A percentile compares a stretch with the other conserved stretches of the same genome.
These are phyloP conservation scores for Napeogenes inachia DNA, from an alignment of 2,888 invertebrate genomes.

Conservation along the genomic window DNA sequence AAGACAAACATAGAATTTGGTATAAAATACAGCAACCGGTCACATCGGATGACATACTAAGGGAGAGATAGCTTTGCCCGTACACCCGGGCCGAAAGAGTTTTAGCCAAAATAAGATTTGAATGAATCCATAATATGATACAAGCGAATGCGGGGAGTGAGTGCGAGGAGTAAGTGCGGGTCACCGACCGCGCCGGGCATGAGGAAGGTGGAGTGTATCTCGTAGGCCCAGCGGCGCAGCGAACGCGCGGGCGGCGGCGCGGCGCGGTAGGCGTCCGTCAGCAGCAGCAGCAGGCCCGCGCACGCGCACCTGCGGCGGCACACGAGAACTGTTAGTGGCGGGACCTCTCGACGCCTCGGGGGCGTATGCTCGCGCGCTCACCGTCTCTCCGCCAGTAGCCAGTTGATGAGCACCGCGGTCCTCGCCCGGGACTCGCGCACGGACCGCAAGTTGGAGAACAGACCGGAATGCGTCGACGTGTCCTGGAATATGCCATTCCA, in stretches of 20 bases:
- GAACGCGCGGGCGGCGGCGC: slow-evolving; percentile 83
- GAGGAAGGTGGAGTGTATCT: slow-evolving; percentile 97
- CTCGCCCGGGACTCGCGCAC: slow-evolving; percentile 92
- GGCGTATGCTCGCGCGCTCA: slow-evolving; percentile 24
- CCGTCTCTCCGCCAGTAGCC: slow-evolving; percentile 67
- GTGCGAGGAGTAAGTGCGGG: background rate
- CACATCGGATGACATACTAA: too few relatives aligned
- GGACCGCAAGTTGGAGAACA: slow-evolving; percentile 86
- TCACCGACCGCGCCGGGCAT: slow-evolving; percentile 87
- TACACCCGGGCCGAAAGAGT: too few relatives aligned
- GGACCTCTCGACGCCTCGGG: too few relatives aligned
- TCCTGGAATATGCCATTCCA: slow-evolving; percentile 70
- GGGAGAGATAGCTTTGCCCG: too few relatives aligned
- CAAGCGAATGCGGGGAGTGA: too few relatives aligned
- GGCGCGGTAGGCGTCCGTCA: slow-evolving; percentile 93
- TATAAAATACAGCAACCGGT: too few relatives aligned
- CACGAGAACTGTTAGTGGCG: too few relatives aligned
- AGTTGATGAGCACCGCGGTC: slow-evolving; percentile 95
- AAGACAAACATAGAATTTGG: too few relatives aligned
- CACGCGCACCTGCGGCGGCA: slow-evolving; percentile 58
- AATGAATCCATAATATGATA: too few relatives aligned
- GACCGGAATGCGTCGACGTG: slow-evolving; percentile 88
- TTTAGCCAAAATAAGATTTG: too few relatives aligned
- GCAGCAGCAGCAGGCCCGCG: slow-evolving; percentile 85
- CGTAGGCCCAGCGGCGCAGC: slow-evolving; percentile 98